Conservation (phyloP, 2,113 vertebrate species). For the Tauraco erythrolophus region DNA sequence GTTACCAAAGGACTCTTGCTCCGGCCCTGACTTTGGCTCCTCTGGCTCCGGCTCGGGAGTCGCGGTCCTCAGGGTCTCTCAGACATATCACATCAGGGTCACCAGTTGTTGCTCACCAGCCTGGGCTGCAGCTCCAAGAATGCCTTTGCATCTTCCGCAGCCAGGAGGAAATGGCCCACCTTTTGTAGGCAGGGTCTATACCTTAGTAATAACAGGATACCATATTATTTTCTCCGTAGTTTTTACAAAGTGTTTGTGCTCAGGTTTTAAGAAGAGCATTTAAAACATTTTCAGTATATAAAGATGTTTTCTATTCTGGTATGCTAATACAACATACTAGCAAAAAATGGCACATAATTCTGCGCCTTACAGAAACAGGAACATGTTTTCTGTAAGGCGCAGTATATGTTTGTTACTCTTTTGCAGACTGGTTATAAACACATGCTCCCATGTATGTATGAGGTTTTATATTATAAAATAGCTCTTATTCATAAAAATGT, state of each 20-base stretch:
- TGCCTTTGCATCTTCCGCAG: too few species aligned
- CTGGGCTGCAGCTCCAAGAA: too few species aligned
- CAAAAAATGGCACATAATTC: accelerated
- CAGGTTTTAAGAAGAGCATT: neutral
- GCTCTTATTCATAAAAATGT: neutral
- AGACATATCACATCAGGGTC: too few species aligned
- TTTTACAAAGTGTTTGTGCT: neutral
- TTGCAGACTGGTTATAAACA: neutral
- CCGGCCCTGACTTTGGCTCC: too few species aligned
- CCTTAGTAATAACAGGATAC: too few species aligned
- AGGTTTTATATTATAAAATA: neutral
- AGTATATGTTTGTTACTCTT: neutral
- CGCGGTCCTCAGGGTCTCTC: too few species aligned
- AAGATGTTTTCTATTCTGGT: neutral
- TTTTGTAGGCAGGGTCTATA: too few species aligned
- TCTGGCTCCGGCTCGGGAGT: too few species aligned
- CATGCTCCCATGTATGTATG: neutral
- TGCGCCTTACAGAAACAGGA: too few species aligned
- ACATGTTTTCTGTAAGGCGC: neutral
- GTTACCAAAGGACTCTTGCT: too few species aligned
- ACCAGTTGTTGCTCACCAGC: too few species aligned
- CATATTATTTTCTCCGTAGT: neutral
- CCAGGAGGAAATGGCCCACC: too few species aligned
- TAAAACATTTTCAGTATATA: neutral
- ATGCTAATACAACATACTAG: neutral